A percentile compares a stretch with the other conserved stretches of the same genome.
These are phyloP conservation scores for Pelusios castaneus DNA, from an alignment of 2,113 vertebrate genomes.

Conservation along the genomic window DNA sequence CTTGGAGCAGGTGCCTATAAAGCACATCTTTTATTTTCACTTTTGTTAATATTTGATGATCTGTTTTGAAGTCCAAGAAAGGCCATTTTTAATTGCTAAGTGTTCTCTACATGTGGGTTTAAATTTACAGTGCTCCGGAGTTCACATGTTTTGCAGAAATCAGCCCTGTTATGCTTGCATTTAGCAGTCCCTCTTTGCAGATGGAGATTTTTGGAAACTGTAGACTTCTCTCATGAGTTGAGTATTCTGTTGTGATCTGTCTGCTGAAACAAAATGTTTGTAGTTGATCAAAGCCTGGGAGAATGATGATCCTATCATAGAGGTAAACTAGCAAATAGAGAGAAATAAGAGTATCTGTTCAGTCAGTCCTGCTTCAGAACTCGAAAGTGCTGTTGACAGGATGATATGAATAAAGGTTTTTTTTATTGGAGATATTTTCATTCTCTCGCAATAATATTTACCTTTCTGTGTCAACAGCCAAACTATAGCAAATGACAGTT, in stretches of 20 bases:
- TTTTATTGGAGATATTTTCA: rapidly evolving
- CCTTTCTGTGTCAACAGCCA: background rate
- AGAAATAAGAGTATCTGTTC: too few relatives aligned
- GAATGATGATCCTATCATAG: slow-evolving; percentile 24
- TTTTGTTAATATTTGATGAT: background rate
- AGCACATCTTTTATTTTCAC: background rate
- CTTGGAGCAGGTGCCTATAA: background rate
- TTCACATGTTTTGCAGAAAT: background rate
- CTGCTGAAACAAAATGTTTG: background rate
- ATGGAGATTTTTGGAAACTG: background rate
- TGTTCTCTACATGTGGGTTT: background rate
- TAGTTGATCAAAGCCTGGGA: slow-evolving; percentile 42
- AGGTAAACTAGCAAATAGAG: background rate
- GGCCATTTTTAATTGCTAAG: background rate
- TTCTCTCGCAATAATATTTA: background rate
- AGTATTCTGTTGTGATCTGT: background rate
- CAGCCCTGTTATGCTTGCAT: background rate
- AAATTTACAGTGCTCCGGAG: background rate
- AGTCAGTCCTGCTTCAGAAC: too few relatives aligned
- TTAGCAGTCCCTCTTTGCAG: background rate
- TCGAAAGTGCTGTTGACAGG: background rate
- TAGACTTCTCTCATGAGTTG: background rate
- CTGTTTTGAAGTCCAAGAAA: background rate
- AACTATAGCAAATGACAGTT: background rate
- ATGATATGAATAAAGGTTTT: background rate